Evolutionary conservation across 2,113 vertebrate species (phyloP).

Genomic region (Gadus chalcogrammus): DNA sequence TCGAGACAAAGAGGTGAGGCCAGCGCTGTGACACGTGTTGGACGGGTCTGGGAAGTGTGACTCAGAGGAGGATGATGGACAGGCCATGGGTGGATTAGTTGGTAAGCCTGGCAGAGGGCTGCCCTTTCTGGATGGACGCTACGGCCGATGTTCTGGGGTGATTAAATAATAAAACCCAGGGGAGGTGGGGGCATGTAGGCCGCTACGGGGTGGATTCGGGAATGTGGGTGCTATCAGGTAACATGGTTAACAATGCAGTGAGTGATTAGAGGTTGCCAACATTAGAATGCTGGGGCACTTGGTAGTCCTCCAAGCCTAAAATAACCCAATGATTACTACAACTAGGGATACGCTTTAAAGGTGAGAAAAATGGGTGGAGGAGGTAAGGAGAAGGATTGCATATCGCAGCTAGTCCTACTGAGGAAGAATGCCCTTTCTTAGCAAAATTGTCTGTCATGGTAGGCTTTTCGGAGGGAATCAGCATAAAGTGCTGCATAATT

Average conservation of each 20-base stretch:
- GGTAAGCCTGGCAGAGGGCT: constrained; percentile 63
- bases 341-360: neutral
- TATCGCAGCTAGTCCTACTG: neutral
- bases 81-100: constrained; percentile 64
- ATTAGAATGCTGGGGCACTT: neutral
- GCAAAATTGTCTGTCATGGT: constrained; percentile 22
- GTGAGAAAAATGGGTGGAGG: neutral
- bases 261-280: neutral
- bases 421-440: constrained; percentile 28
- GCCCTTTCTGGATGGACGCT: constrained; percentile 41
- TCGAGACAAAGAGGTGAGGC: constrained; percentile 35
- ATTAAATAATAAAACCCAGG: neutral
- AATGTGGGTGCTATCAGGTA: neutral
- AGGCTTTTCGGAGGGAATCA: constrained; percentile 36
- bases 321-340: neutral
- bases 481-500: constrained; percentile 62
- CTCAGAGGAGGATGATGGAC: constrained; percentile 45
- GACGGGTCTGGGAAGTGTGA: constrained; percentile 47
- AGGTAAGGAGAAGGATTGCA: constrained; percentile 15
- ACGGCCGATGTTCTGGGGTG: neutral
- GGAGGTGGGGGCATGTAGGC: constrained; percentile 4
- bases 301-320: neutral
- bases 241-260: neutral
- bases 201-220: neutral
- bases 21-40: constrained; percentile 46